These are phyloP conservation scores for Sebastes kiyomatsui DNA, from an alignment of 2,797 vertebrate species.

Conservation along the genomic window DNA sequence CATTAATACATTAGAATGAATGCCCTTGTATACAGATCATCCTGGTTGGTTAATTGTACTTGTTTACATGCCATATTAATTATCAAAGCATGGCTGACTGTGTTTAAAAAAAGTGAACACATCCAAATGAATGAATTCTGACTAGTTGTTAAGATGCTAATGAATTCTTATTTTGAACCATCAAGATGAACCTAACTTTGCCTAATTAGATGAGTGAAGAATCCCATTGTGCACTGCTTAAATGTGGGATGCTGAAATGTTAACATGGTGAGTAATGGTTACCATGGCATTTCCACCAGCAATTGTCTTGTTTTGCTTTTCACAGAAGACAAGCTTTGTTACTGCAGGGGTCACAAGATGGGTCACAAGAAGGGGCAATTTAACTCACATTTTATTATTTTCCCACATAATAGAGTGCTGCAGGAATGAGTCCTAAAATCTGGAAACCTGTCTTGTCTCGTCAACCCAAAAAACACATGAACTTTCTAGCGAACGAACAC, in stretches of 20 bases:
- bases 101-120: background rate
- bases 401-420: background rate
- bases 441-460: background rate
- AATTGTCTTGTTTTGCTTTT: background rate
- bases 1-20: background rate
- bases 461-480: no score
- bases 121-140: background rate
- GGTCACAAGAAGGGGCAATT: background rate
- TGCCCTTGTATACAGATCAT: background rate
- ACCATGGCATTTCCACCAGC: background rate
- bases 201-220: background rate
- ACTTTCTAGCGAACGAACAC: no score
- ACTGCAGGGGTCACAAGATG: background rate
- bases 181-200: background rate
- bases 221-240: background rate
- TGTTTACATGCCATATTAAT: background rate
- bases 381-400: background rate
- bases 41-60: background rate
- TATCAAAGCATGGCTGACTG: background rate
- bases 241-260: background rate
- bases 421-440: background rate
- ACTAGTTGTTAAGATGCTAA: background rate
- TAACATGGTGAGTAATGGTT: conserved; percentile 3
- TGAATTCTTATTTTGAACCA: background rate
- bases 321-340: conserved; percentile 20